Base-by-base conservation (phyloP, 1,140 invertebrate species). In the Parapsyche elsis region DNA sequence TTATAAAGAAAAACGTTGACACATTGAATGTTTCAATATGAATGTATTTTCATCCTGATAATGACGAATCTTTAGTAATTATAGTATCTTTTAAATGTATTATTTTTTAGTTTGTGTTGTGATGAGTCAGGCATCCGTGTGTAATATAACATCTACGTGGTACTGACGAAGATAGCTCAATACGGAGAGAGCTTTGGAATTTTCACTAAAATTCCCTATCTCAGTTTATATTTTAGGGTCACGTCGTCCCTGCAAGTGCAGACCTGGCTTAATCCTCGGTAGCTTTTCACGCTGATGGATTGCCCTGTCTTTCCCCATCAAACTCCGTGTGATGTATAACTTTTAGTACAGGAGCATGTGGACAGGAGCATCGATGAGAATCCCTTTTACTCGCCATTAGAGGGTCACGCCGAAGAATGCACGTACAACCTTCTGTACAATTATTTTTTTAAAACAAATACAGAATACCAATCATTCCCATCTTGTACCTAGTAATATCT, bases 251-350 rank as follows among this genome's bases (percentile, higher is more conserved):
- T 67, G 10, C 9, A 26, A 14, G 21, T 12, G 21, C 14, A 67
- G 24, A 67, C 64, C 10, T 12, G 10, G n/a, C 64, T 26, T 67
- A 67, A 67, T 67, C 24, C 64, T 24, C 21, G 5, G 23, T 67
- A 24, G 64, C 64, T 67, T 67, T 49, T 73, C 71, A 45, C 16
- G 45, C 71, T 73, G 71, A 73, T 73, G 71, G 71, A 73, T 73
- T 46, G 71, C n/a, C 71, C 45, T 21, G 30, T 73, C 71, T 24
- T 67, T 26, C 24, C 24, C 64, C 64, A 67, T 67, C 64, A 67
- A 67, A 67, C 21, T 67, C 64, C 19, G 9, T 24, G 64, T 67
- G 64, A 67, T 67, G 24, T 67, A 67, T 67, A 26, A 67, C 64
- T 67, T 67, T 67, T 67, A 23, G 64, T 67, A 67, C 21, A 9